Percentiles rank a stretch among this genome's conserved stretches.
These are phyloP conservation scores for Tetragnatha versicolor DNA, from an alignment of 1,140 invertebrate species.

Conservation along the genomic window DNA sequence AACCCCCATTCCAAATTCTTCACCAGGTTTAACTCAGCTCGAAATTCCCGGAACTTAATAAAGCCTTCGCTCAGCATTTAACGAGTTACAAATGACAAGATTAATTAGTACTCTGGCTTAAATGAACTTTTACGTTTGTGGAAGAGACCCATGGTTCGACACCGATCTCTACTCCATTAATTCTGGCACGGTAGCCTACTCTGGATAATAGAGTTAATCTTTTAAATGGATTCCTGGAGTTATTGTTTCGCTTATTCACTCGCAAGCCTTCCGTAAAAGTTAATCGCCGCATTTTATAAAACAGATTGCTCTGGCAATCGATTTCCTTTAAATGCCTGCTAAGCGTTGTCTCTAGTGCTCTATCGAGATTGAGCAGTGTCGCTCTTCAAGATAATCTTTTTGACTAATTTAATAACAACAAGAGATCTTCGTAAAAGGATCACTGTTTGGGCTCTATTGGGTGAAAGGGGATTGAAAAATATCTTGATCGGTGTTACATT, in stretches of 20 bases:
- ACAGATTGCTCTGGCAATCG: constrained; percentile 11
- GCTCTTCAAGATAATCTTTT: neutral
- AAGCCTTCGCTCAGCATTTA: constrained; percentile 15
- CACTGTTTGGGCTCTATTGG: no score
- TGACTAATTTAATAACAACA: neutral
- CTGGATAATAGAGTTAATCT: constrained; percentile 30
- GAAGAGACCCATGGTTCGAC: constrained; percentile 12
- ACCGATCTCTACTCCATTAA: constrained; percentile 19
- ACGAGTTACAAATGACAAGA: constrained; percentile 35
- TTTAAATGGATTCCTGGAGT: constrained; percentile 34
- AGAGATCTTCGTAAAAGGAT: no score
- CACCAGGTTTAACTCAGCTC: neutral
- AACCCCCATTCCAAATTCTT: no score
- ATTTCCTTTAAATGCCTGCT: constrained; percentile 19
- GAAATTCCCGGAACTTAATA: constrained; percentile 18
- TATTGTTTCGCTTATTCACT: constrained; percentile 32
- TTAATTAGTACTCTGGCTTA: constrained; percentile 28
- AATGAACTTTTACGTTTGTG: constrained; percentile 29
- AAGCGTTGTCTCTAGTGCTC: neutral
- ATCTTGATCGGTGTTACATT: no score
- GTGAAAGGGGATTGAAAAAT: no score
- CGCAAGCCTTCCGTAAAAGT: constrained; percentile 7
- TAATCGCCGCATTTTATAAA: constrained; percentile 19
- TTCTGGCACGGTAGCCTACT: constrained; percentile 3
- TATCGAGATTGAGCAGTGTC: neutral